Evolutionary conservation across 2,113 vertebrate genomes (phyloP).

Genomic region (Grus americana): DNA sequence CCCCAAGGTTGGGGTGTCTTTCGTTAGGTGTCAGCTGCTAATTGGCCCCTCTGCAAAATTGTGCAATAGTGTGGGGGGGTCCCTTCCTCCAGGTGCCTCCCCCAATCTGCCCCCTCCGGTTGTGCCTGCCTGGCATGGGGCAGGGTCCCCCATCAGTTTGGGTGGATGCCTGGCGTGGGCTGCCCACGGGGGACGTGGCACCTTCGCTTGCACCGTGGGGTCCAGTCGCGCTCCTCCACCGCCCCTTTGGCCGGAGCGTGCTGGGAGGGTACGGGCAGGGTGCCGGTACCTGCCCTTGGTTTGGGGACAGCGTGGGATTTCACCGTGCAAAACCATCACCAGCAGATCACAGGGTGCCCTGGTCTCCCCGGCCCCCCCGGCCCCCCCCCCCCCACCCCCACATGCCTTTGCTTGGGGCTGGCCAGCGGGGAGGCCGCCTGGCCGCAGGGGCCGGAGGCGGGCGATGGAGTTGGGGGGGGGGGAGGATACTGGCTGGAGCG

Average conservation of each 20-base stretch:
- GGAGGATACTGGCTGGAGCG: slow-evolving; percentile 17
- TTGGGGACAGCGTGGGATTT: neutral
- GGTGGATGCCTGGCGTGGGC: neutral
- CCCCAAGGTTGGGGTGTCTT: neutral
- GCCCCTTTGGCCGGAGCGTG: neutral
- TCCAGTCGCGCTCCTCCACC: neutral
- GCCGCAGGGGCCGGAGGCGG: neutral
- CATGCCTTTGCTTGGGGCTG: neutral
- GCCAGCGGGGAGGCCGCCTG: neutral
- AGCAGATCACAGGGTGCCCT: neutral
- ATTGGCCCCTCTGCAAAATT: neutral
- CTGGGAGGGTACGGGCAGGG: neutral
- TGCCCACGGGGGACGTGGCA: neutral
- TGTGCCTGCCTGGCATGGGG: neutral
- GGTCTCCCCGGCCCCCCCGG: neutral
- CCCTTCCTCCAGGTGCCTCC: neutral
- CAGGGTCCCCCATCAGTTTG: neutral
- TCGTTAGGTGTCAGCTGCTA: neutral
- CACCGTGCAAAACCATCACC: neutral
- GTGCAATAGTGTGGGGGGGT: too few relatives aligned
- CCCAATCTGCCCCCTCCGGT: neutral
- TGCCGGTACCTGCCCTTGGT: neutral
- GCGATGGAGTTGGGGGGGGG: neutral
- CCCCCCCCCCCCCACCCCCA: neutral
- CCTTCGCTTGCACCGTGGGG: fast-evolving